Evolutionary conservation across 2,888 invertebrate genomes (phyloP), one percentile per base, ranked within the genome.

Genomic region (Helobdella robusta): DNA sequence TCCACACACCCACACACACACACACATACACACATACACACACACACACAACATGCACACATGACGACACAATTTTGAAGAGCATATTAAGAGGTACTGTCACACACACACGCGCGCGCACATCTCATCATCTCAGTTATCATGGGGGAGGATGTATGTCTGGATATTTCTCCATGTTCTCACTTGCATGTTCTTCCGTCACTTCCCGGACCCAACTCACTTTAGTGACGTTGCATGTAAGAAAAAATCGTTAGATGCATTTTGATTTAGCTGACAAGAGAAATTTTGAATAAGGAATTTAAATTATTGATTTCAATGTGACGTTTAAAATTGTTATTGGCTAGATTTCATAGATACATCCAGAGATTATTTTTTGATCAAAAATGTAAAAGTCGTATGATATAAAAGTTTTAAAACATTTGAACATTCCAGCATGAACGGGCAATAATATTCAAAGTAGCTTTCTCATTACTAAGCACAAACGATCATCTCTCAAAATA

Each of bases 61-160:
- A 40, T 40, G n/a, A n/a, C n/a, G n/a, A n/a, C n/a, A n/a, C n/a
- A n/a, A n/a, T n/a, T n/a, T n/a, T n/a, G n/a, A n/a, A n/a, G n/a
- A 15, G 44, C 44, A 40, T n/a, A 40, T 40, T 11, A 11, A 40
- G 11, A 40, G 11, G n/a, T 40, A 40, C 44, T 15, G 11, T 15
- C 44, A 40, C n/a, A 40, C 44, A 40, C n/a, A 40, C 44, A 40
- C n/a, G n/a, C 44, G n/a, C n/a, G n/a, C 44, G n/a, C n/a, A 40
- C 44, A 40, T 40, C 11, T n/a, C 11, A 15, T 15, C 44, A 40
- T 40, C 11, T n/a, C 11, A 15, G n/a, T n/a, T 15, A 15, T 15
- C 44, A 40, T 40, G n/a, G 11, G n/a, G 11, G n/a, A 11, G n/a
- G 11, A 40, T n/a, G n/a, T 40, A 40, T n/a, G n/a, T 40, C 11